Conservation (phyloP, 1,140 invertebrate species). For the Drosophila orosa region DNA sequence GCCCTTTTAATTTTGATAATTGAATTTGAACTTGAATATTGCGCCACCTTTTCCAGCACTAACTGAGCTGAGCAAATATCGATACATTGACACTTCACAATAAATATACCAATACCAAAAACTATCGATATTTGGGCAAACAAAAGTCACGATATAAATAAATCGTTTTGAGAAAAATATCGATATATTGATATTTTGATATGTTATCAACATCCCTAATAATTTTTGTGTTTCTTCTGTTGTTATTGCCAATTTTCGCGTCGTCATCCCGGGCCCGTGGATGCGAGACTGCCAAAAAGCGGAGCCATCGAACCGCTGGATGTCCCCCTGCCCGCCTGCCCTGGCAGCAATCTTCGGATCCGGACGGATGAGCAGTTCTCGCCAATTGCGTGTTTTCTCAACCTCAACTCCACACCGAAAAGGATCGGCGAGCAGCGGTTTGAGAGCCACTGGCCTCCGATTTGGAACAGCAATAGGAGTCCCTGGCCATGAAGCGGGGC, state of each 20-base stretch:
- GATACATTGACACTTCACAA: too few relatives aligned
- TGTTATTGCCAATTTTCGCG: conserved; percentile 14
- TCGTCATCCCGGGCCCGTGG: conserved; percentile 3
- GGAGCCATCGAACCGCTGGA: background rate
- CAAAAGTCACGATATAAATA: too few relatives aligned
- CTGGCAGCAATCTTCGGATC: background rate
- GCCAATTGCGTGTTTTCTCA: conserved; percentile 9
- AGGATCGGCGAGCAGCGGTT: background rate
- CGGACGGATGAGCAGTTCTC: conserved; percentile 1
- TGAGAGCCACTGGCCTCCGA: background rate
- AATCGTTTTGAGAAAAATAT: too few relatives aligned
- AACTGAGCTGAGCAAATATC: background rate
- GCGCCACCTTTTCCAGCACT: too few relatives aligned
- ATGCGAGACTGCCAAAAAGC: background rate
- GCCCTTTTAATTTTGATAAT: too few relatives aligned
- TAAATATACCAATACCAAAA: too few relatives aligned
- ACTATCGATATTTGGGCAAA: too few relatives aligned
- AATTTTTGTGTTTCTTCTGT: conserved; percentile 15
- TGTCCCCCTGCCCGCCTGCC: background rate
- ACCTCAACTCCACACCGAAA: conserved; percentile 1
- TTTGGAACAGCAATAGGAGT: background rate
- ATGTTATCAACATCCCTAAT: background rate
- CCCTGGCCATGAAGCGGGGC: conserved; percentile 8
- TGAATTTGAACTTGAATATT: too few relatives aligned
- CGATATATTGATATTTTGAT: too few relatives aligned